Base-by-base conservation (phyloP, 2,888 invertebrate genomes). In the Galeopsomyia nigrocyanea region DNA sequence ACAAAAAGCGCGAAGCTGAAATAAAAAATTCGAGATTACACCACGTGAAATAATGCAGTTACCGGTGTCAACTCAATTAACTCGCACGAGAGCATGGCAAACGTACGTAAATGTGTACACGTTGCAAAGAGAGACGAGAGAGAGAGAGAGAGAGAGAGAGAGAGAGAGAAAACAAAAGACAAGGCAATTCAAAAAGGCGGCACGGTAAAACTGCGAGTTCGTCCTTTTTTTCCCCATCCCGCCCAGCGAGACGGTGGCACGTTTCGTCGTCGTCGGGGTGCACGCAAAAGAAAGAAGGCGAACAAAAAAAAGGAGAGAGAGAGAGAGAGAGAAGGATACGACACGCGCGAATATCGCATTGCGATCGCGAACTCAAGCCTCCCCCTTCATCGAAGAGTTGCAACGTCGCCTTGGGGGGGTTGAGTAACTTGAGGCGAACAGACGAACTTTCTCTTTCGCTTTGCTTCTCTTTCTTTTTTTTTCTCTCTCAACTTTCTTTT, bases 281-380 rank as follows among this genome's bases (percentile, higher is more conserved):
- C 39, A 39, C 39, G 13, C 39, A 39, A 39, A 10, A 39, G 39
- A 39, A 10, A 53, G 31, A 31, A 19, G 3, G 21, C 56, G 49
- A 51, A 26, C 17, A 22, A 13, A 22, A 3, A n/a, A 5, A 66
- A 13, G 47, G 17, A 60, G 21, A n/a, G n/a, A n/a, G n/a, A n/a
- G 19, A 46, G 14, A 51, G 51, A 26, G 51, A 64, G 53, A 39
- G 64, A 68, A 53, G 47, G 31, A 64, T 58, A 64, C 63, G 22
- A 61, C 50, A 57, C 61, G 66, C 69, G 70, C 47, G 63, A 74
- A 70, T 74, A 74, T 74, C 73, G 66, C 70, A 58, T 70, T 66
- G 73, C 65, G 61, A 73, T 73, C 66, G 56, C 56, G 21, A 70
- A 74, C 70, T 60, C 50, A 58, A 70, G 61, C 57, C 39, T 21